Percentiles rank a stretch among this genome's conserved stretches.
Evolutionary conservation across 2,888 invertebrate species (phyloP).

Genomic region (Limnephilus marmoratus): DNA sequence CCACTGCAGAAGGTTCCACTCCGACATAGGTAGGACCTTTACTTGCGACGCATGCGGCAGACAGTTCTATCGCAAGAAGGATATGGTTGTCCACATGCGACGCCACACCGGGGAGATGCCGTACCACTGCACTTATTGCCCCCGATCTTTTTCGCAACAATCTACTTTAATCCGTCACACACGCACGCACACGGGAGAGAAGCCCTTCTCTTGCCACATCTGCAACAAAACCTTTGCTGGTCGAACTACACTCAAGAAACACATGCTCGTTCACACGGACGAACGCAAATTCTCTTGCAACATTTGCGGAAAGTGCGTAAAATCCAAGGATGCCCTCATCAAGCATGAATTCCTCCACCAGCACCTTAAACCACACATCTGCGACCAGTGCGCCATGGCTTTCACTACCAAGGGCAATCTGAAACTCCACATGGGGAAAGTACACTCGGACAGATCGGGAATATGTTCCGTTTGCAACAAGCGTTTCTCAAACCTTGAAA

Average conservation of each 20-base stretch:
- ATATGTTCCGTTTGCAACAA: slow-evolving; percentile 76
- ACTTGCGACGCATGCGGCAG: slow-evolving; percentile 60
- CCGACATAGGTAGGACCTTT: slow-evolving; percentile 25
- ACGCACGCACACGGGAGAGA: slow-evolving; percentile 74
- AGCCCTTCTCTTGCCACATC: slow-evolving; percentile 71
- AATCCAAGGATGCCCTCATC: slow-evolving; percentile 58
- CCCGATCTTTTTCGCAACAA: slow-evolving; percentile 67
- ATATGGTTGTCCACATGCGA: slow-evolving; percentile 58
- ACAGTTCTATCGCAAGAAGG: slow-evolving; percentile 59
- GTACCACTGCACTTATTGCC: slow-evolving; percentile 71
- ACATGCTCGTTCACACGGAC: slow-evolving; percentile 73
- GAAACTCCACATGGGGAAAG: slow-evolving; percentile 59
- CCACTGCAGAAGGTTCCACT: slow-evolving; percentile 55
- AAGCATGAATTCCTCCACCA: slow-evolving; percentile 71
- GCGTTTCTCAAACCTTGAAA: slow-evolving; percentile 76
- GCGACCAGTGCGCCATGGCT: slow-evolving; percentile 69
- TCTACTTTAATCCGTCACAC: slow-evolving; percentile 72
- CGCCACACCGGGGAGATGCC: slow-evolving; percentile 63
- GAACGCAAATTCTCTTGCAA: slow-evolving; percentile 67
- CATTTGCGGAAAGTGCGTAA: slow-evolving; percentile 54
- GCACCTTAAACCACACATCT: slow-evolving; percentile 73
- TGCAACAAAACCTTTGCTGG: slow-evolving; percentile 73
- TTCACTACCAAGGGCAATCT: slow-evolving; percentile 63
- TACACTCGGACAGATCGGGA: slow-evolving; percentile 64
- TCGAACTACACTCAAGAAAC: slow-evolving; percentile 71